Evolutionary conservation across 2,888 invertebrate genomes (phyloP).

Genomic region (Cheilosia urbana): DNA sequence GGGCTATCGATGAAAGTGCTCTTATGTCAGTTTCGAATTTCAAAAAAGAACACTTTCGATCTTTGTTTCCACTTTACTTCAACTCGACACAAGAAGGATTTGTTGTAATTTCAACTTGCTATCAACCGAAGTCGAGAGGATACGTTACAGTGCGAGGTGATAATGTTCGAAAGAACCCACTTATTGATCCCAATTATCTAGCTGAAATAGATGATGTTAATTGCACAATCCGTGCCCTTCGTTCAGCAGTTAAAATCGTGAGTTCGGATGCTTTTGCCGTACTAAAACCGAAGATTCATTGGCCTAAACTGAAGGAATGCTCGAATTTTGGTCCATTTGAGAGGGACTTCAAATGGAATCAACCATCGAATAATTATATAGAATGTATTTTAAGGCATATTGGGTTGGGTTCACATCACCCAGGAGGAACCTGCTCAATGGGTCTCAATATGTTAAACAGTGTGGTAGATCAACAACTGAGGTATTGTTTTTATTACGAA

Average conservation of each 20-base stretch:
- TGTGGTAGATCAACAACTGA: slow-evolving; percentile 88
- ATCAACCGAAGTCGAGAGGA: slow-evolving; percentile 90
- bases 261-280: slow-evolving; percentile 86
- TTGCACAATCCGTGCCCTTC: slow-evolving; percentile 87
- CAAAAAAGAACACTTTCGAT: slow-evolving; percentile 86
- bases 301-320: slow-evolving; percentile 88
- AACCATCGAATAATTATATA: slow-evolving; percentile 85
- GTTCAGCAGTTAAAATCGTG: slow-evolving; percentile 85
- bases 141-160: slow-evolving; percentile 85
- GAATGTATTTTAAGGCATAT: slow-evolving; percentile 87
- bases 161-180: slow-evolving; percentile 86
- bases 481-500: slow-evolving; percentile 82
- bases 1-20: slow-evolving; percentile 87
- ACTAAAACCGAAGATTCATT: slow-evolving; percentile 87
- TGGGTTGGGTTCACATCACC: slow-evolving; percentile 91
- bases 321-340: slow-evolving; percentile 84
- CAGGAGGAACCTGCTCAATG: slow-evolving; percentile 91
- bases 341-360: slow-evolving; percentile 81
- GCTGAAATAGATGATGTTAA: slow-evolving; percentile 86
- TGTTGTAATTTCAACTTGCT: slow-evolving; percentile 87
- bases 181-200: slow-evolving; percentile 91
- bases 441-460: slow-evolving; percentile 84
- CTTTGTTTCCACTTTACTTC: slow-evolving; percentile 88
- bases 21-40: slow-evolving; percentile 88
- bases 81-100: slow-evolving; percentile 88